Conservation (phyloP, 2,113 vertebrate species). For the Ondatra zibethicus region DNA sequence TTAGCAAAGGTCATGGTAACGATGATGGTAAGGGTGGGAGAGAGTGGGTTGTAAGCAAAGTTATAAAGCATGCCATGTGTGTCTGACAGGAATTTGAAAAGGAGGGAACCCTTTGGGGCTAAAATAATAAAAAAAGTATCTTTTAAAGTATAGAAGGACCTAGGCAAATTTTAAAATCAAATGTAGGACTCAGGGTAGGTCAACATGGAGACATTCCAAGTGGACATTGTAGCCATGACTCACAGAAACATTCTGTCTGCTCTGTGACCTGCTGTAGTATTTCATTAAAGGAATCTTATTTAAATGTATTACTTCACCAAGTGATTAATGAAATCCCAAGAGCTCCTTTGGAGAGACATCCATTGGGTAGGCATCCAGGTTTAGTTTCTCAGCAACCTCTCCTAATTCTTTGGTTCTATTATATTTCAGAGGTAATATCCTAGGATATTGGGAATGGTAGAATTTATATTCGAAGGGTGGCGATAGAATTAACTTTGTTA, state of each 20-base stretch:
- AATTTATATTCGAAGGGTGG: constrained; percentile 24
- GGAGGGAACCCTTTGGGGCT: not conserved
- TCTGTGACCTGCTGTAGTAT: not conserved
- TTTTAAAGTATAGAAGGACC: not conserved
- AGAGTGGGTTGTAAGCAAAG: not conserved
- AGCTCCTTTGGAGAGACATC: not conserved
- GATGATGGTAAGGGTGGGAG: not conserved
- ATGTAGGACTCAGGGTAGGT: not conserved
- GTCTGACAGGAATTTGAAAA: not conserved
- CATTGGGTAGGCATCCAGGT: not conserved
- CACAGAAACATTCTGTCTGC: not conserved
- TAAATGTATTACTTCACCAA: not conserved
- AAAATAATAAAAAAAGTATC: not conserved
- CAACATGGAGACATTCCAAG: not conserved
- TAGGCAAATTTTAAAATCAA: not conserved
- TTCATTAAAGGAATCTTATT: not conserved
- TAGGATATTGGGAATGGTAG: not conserved
- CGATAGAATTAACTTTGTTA: not conserved
- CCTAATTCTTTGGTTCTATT: constrained; percentile 1
- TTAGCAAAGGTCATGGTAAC: not conserved
- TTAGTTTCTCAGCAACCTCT: constrained; percentile 28
- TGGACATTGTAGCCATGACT: not conserved
- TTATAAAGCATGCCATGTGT: not conserved
- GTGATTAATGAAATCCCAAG: not conserved
- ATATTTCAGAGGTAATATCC: not conserved